Percentiles rank a stretch among this genome's conserved stretches.
These are phyloP conservation scores for Eucidaris tribuloides DNA, from an alignment of 35 echinoderm and acorn worm species.

Conservation along the genomic window DNA sequence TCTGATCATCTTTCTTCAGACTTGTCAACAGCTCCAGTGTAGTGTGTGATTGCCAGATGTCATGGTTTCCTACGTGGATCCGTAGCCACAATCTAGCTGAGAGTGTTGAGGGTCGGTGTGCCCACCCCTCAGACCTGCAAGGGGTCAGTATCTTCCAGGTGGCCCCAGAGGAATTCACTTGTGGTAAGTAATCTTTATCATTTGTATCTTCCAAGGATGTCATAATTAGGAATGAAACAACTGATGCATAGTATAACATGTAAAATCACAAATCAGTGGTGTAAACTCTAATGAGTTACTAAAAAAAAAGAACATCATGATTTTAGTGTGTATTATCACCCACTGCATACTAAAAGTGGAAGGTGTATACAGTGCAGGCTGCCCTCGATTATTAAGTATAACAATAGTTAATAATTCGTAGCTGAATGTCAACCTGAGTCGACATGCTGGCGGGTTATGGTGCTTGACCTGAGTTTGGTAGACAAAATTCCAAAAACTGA, in stretches of 20 bases:
- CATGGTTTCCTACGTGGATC: slow-evolving; percentile 90
- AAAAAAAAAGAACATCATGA: not conserved
- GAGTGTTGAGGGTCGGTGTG: slow-evolving; percentile 63
- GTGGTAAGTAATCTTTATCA: slow-evolving; percentile 67
- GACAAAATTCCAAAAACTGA: no score
- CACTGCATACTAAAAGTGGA: not conserved
- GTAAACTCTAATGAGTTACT: not conserved
- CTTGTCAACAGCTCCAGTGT: slow-evolving; percentile 71
- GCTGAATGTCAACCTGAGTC: no score
- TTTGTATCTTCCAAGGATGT: not conserved
- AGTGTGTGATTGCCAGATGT: slow-evolving; percentile 85
- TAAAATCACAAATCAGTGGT: not conserved
- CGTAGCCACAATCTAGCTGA: slow-evolving; percentile 20
- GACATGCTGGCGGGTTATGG: no score
- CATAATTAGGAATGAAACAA: not conserved
- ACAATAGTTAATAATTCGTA: no score
- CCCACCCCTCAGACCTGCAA: slow-evolving; percentile 60
- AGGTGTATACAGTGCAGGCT: not conserved
- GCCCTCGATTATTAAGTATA: no score
- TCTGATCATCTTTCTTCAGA: slow-evolving; percentile 35
- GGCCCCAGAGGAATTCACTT: slow-evolving; percentile 46
- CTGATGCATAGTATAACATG: not conserved
- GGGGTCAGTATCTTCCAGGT: slow-evolving; percentile 68
- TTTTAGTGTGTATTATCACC: not conserved
- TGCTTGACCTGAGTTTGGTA: no score